Base-by-base conservation (phyloP, 2,888 invertebrate genomes). In the Oscheius onirici region DNA sequence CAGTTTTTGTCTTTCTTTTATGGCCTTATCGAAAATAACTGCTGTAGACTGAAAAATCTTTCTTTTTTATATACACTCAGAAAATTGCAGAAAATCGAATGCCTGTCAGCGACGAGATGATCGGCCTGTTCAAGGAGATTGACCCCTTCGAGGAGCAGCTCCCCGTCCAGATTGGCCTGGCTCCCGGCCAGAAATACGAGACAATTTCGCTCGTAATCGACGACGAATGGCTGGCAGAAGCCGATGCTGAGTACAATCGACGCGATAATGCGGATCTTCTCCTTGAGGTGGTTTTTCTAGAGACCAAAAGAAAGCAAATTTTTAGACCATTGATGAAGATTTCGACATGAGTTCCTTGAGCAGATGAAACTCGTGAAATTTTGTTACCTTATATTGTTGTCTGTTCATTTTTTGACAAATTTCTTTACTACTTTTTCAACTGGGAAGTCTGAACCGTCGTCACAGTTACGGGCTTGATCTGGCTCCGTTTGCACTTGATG, bases 181-280 rank as follows among this genome's bases (percentile, higher is more conserved):
- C 63, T 1, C 78, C 78, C 5, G 75, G 75, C 17, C 76, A 76
- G 55, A 67, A 68, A 10, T 20, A 70, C 34, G 76, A 76, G n/a
- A 72, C 69, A 13, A 70, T 78, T 55, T 70, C 75, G 2, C 63
- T 78, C 11, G 66, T 72, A 17, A 34, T 78, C 22, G 74, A 74
- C 15, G 51, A 55, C 22, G 66, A 70, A 28, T 63, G 63, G 63
- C 46, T 63, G 26, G 34, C 44, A 8, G 49, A 49, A 28, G 20
- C 24, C 22, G 44, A 60, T 1, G n/a, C 46, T 5, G 22, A 6
- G 3, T 2, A 24, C 22, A 52, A 24, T 6, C 34, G 34, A 49
- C 49, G 17, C 2, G 6, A 49, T 10, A 17, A 5, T 17, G 13
- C 15, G 46, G 13, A 46, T n/a, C 17, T 34, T 11, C 26, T 13